These are phyloP conservation scores for Manis javanica DNA, from an alignment of 2,797 vertebrate species.

Conservation along the genomic window DNA sequence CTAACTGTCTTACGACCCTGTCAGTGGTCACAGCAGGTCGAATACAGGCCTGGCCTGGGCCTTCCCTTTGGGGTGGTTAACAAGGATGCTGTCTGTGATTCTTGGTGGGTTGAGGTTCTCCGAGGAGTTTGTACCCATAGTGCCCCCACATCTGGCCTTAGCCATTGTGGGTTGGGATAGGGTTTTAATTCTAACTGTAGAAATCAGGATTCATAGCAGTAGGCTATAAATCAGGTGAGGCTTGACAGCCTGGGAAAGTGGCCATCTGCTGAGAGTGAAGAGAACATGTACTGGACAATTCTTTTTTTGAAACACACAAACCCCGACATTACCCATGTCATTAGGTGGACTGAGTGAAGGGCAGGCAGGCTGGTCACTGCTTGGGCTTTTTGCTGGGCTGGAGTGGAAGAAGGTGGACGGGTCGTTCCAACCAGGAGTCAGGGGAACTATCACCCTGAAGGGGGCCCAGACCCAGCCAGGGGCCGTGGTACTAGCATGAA, in stretches of 20 bases:
- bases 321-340: not conserved
- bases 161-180: not conserved
- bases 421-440: not conserved
- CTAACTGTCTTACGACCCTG: slow-evolving; percentile 34
- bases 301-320: not conserved
- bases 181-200: slow-evolving; percentile 39
- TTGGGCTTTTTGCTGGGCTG: not conserved
- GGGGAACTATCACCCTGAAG: not conserved
- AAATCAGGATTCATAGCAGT: not conserved
- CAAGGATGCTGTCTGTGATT: not conserved
- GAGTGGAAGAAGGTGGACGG: not conserved
- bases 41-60: slow-evolving; percentile 37
- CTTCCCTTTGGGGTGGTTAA: slow-evolving; percentile 19
- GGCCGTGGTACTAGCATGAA: not conserved
- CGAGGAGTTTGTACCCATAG: not conserved
- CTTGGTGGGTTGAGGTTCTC: not conserved
- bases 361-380: not conserved
- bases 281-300: not conserved
- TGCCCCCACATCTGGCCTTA: not conserved
- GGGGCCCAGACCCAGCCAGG: not conserved
- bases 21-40: not conserved
- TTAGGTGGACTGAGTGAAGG: slow-evolving; percentile 1
- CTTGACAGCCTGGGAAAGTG: not conserved
- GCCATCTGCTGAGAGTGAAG: not conserved
- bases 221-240: not conserved